Evolutionary conservation across 2,888 invertebrate species (phyloP).

Genomic region (Spilosoma lubricipeda): DNA sequence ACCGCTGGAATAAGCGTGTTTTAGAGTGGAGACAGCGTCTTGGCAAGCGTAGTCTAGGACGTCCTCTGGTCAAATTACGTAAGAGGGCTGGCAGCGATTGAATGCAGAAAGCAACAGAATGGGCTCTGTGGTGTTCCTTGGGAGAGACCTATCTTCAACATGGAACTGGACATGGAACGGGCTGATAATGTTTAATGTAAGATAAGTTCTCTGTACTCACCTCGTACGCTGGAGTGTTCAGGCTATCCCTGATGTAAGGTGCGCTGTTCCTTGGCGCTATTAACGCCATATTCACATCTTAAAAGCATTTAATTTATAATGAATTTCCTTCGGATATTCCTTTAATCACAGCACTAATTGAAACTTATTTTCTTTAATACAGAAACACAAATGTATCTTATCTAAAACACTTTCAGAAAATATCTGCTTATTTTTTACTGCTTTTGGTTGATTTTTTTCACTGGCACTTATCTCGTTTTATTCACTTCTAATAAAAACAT

Average conservation of each 20-base stretch:
- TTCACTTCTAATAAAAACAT: not conserved
- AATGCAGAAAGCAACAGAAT: no score
- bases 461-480: not conserved
- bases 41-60: no score
- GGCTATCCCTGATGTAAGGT: conserved; percentile 88
- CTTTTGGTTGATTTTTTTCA: not conserved
- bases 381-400: not conserved
- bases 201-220: conserved; percentile 71
- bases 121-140: no score
- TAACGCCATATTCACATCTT: conserved; percentile 83
- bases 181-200: no score
- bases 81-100: no score
- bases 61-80: no score
- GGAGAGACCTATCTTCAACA: no score
- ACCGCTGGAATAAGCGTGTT: no score
- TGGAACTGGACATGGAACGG: no score
- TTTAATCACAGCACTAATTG: not conserved
- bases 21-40: no score
- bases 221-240: conserved; percentile 89
- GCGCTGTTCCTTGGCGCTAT: conserved; percentile 88
- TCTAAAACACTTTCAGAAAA: no score
- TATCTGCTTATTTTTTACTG: conserved; percentile 1
- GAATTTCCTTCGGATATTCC: not conserved
- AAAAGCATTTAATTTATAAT: conserved; percentile 44
- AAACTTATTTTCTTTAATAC: not conserved